These are phyloP conservation scores for Calyptomena viridis DNA, from an alignment of 2,113 vertebrate species.

Conservation along the genomic window DNA sequence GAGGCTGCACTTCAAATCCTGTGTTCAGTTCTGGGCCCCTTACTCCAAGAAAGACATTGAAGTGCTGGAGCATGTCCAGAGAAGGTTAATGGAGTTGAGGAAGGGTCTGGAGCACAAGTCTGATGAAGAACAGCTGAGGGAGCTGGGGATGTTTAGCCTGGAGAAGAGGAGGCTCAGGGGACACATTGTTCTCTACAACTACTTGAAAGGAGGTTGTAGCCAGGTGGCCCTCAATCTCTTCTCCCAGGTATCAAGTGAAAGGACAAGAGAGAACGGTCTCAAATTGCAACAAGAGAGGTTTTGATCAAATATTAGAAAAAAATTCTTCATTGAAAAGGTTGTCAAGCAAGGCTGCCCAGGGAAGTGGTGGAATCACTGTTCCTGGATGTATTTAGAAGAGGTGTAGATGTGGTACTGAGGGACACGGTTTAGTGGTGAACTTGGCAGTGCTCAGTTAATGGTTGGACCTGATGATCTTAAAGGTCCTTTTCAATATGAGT, in stretches of 20 bases:
- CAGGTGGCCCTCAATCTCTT: neutral
- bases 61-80: neutral
- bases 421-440: neutral
- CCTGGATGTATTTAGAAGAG: neutral
- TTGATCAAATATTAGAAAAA: neutral
- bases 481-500: neutral
- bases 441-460: neutral
- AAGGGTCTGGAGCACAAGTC: neutral
- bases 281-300: accelerated
- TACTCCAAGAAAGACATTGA: neutral
- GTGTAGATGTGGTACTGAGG: neutral
- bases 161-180: neutral
- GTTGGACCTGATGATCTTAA: neutral
- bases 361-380: neutral
- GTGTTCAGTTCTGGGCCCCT: neutral
- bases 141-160: neutral
- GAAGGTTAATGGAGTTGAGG: neutral
- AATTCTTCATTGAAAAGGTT: neutral
- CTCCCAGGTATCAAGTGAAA: neutral
- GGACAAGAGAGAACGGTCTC: neutral
- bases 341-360: neutral
- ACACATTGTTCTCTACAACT: neutral
- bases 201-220: neutral
- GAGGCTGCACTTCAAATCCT: neutral
- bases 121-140: neutral